Evolutionary conservation across 2,113 vertebrate species (phyloP).

Genomic region (Chamaea fasciata): DNA sequence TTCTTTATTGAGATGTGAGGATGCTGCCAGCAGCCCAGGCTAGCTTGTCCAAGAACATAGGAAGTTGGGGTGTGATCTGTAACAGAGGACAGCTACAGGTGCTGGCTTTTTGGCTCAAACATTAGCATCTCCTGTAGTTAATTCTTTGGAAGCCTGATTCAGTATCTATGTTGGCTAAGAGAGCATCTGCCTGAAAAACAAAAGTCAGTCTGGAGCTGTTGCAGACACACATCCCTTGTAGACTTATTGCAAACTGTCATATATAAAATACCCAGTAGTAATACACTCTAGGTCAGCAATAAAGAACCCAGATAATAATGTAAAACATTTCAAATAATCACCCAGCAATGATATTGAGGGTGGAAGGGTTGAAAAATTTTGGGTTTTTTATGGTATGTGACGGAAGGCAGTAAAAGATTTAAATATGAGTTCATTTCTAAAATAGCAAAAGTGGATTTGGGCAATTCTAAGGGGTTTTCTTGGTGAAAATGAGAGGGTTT

Average conservation of each 20-base stretch:
- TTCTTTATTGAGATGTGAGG: not conserved
- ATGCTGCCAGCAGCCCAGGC: not conserved
- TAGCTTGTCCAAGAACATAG: not conserved
- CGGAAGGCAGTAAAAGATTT: not conserved
- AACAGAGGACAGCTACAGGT: not conserved
- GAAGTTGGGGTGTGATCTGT: not conserved
- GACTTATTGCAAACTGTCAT: not conserved
- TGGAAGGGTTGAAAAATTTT: not conserved
- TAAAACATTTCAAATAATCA: not conserved
- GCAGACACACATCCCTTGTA: not conserved
- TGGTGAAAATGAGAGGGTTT: not conserved
- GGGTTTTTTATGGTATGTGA: not conserved
- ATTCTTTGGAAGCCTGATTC: not conserved
- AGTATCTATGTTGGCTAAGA: not conserved
- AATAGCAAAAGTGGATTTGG: not conserved
- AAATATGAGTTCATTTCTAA: not conserved
- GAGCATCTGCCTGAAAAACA: not conserved
- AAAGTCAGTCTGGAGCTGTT: not conserved
- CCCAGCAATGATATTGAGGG: not conserved
- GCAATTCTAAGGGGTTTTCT: not conserved
- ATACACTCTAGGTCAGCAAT: not conserved
- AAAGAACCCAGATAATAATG: not conserved
- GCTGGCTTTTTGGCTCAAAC: not conserved
- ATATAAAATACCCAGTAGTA: not conserved
- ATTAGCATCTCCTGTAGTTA: not conserved